Conservation (phyloP, 2,797 vertebrate genomes). For the Chelonia mydas region DNA sequence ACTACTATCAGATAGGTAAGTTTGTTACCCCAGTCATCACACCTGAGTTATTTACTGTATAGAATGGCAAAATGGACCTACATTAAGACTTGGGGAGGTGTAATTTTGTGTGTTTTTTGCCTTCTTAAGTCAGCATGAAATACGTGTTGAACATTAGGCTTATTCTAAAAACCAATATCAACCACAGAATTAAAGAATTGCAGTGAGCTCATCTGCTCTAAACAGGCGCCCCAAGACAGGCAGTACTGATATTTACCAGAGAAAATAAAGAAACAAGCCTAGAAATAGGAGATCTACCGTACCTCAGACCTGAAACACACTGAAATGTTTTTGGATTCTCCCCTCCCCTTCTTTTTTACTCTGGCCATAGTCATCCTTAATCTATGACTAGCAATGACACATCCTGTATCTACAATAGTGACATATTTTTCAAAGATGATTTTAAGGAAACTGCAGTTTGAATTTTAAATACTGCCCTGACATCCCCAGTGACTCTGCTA, state of each 20-base stretch:
- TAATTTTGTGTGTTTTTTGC: neutral
- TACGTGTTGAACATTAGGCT: neutral
- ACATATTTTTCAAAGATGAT: neutral
- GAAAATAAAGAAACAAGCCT: neutral
- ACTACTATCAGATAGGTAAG: neutral
- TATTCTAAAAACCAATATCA: neutral
- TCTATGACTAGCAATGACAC: neutral
- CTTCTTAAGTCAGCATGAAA: neutral
- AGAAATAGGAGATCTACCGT: neutral
- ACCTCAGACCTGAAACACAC: neutral
- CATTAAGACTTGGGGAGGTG: neutral
- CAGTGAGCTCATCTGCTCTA: neutral
- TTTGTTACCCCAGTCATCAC: neutral
- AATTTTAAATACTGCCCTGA: neutral
- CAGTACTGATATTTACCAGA: neutral
- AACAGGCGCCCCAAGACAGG: neutral
- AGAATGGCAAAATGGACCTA: neutral
- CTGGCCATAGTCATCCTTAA: neutral
- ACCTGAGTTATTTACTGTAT: neutral
- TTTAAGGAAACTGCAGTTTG: neutral
- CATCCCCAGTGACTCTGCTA: neutral
- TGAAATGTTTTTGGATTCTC: neutral
- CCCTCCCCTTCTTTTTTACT: neutral
- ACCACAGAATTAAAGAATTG: neutral
- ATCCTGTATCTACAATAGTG: neutral